A percentile compares a stretch with the other conserved stretches of the same genome.
phyloP scores from a whole-genome alignment of 2,797 vertebrate species.

The Schizopygopsis malacanthus region DNA sequence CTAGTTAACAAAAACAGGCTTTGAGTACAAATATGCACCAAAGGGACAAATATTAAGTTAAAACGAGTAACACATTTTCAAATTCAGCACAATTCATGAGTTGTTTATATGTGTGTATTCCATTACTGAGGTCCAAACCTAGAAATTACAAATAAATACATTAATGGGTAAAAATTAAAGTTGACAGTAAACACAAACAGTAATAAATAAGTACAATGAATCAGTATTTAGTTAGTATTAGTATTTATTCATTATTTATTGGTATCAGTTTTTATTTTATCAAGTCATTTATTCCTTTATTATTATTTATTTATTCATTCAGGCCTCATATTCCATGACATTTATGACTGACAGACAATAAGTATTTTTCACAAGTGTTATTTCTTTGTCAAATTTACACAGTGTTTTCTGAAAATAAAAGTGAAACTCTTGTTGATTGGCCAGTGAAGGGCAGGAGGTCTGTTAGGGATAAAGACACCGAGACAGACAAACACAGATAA shows the following conservation, averaged over 20 bases:
- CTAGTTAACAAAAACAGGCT: neutral
- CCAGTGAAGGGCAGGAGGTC: neutral
- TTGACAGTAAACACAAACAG: neutral
- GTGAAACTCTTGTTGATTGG: neutral
- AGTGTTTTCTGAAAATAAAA: neutral
- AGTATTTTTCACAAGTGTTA: neutral
- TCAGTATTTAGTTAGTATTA: neutral
- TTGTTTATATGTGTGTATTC: neutral
- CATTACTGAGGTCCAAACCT: neutral
- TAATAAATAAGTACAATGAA: neutral
- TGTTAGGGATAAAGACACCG: constrained; percentile 4
- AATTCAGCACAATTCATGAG: neutral
- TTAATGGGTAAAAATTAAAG: neutral
- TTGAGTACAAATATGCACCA: neutral
- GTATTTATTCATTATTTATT: neutral
- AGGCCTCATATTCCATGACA: neutral
- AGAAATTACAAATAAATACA: neutral
- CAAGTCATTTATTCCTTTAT: neutral
- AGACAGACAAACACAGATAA: constrained; percentile 38
- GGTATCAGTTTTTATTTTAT: neutral
- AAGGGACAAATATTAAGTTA: neutral
- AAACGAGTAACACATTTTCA: neutral
- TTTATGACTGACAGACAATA: neutral
- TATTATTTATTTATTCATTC: neutral
- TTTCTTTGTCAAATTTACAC: neutral